Base-by-base conservation (phyloP, 1,140 invertebrate species). In the Drosophila paulistorum region DNA sequence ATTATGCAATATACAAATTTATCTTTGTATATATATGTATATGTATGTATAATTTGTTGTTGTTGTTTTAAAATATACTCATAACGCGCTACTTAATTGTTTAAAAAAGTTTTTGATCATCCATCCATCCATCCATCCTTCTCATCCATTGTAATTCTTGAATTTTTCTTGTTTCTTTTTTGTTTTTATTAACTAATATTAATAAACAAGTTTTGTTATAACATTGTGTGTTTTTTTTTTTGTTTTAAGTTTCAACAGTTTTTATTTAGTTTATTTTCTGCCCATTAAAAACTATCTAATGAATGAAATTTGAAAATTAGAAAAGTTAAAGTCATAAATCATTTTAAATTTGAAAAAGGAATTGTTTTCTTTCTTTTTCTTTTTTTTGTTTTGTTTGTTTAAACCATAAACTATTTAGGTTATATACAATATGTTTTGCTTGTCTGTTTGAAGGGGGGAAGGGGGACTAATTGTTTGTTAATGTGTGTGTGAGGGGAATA, bases 31-130 rank as follows among this genome's bases (percentile, higher is more conserved):
- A 30, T 35, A 45, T 57, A 26, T 55, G 45, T 48, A 35, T 33
- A 33, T 35, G 17, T 74, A 77, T 69, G 48, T 71, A 65, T 74
- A 42, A 65, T 74, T 9, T 48, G 20, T 48, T 65, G 73, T 68
- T 67, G 61, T 70, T 79, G 37, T 71, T 77, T 42, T 76, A 87
- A 86, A 87, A 87, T 86, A 86, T 86, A 87, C 75, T 70, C 69
- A 86, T 87, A 86, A 87, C 83, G 83, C 83, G 84, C 83, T 86
- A 86, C 83, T 86, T 89, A 86, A 89, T 83, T 77, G 63, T 86
- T 86, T 89, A 77, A 86, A 51, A 86, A 86, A 86, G 83, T 87
- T 82, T 11, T 39, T 39, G 3, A 39, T 39, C 37, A 13, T 39
- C 37, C 10, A 4, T 39, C 11, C 10, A 4, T 39, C 11, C 35